Conservation (phyloP, 1,140 invertebrate species). For the Trichogramma pretiosum region DNA sequence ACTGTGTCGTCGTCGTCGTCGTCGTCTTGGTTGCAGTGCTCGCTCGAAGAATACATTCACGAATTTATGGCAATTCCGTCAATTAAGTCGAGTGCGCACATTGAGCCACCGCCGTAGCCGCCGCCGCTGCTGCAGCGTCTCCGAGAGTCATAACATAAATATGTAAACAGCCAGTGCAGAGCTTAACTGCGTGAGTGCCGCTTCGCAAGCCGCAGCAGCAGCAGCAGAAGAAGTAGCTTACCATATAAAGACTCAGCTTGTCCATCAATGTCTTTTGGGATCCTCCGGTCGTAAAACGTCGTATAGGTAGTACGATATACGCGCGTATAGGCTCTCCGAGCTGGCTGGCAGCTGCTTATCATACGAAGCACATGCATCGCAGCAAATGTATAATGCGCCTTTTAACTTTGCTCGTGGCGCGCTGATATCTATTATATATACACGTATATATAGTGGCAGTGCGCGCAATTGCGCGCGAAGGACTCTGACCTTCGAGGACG, state of each 20-base stretch:
- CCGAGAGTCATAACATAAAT: constrained; percentile 47
- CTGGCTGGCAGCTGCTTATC: constrained; percentile 31
- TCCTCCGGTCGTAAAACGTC: no score
- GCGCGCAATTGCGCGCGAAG: neutral
- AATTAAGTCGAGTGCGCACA: constrained; percentile 40
- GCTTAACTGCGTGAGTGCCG: no score
- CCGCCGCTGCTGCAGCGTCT: no score
- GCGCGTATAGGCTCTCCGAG: constrained; percentile 37
- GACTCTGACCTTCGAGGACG: neutral
- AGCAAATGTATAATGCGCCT: constrained; percentile 27
- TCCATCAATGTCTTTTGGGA: constrained; percentile 46
- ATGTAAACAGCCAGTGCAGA: constrained; percentile 42
- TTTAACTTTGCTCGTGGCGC: neutral
- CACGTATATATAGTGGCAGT: neutral
- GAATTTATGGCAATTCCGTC: constrained; percentile 46
- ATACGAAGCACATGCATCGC: constrained; percentile 21
- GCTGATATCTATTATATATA: neutral
- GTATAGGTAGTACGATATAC: no score
- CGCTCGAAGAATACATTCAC: no score
- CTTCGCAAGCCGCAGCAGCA: constrained; percentile 21
- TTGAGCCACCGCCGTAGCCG: no score
- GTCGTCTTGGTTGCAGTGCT: no score
- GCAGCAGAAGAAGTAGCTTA: neutral
- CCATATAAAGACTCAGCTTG: constrained; percentile 43
- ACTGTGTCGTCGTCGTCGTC: neutral